Percentiles rank a stretch among this genome's conserved stretches.
phyloP scores from a whole-genome alignment of 2,113 vertebrate genomes.

The Bostrychus sinensis region DNA sequence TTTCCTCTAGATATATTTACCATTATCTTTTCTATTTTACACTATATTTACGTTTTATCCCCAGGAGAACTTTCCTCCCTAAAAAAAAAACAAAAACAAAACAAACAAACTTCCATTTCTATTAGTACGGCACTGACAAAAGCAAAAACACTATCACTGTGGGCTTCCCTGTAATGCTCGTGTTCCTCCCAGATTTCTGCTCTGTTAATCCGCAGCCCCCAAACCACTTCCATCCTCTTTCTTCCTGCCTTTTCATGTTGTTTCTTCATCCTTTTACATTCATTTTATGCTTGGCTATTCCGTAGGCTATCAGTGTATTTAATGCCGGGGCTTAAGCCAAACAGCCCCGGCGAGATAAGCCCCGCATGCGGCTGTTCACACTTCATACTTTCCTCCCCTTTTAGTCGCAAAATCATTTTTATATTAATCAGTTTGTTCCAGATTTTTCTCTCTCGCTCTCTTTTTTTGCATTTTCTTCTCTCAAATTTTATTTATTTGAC shows the following conservation, averaged over 20 bases:
- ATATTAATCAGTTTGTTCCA: slow-evolving; percentile 62
- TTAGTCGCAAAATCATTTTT: slow-evolving; percentile 71
- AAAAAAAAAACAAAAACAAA: too few species aligned
- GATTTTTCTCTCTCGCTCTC: slow-evolving; percentile 22
- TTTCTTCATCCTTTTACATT: slow-evolving; percentile 86
- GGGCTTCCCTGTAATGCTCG: slow-evolving; percentile 72
- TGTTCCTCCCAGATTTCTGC: slow-evolving; percentile 80
- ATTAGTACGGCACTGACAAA: slow-evolving; percentile 88
- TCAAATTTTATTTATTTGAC: slow-evolving; percentile 9
- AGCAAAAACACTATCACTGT: slow-evolving; percentile 72
- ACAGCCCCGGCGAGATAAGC: slow-evolving; percentile 83
- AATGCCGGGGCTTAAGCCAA: slow-evolving; percentile 84
- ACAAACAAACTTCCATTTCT: slow-evolving; percentile 67
- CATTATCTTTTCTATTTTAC: background rate
- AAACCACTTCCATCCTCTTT: slow-evolving; percentile 80
- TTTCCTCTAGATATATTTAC: background rate
- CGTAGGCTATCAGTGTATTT: slow-evolving; percentile 84
- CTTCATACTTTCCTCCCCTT: slow-evolving; percentile 70
- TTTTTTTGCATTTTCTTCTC: slow-evolving; percentile 17
- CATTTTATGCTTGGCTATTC: slow-evolving; percentile 87
- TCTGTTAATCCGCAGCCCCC: slow-evolving; percentile 79
- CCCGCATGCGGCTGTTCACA: slow-evolving; percentile 78
- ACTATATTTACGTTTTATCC: slow-evolving; percentile 2
- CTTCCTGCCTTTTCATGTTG: slow-evolving; percentile 81
- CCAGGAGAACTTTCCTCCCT: slow-evolving; percentile 36